Evolutionary conservation across 1,140 invertebrate genomes (phyloP), one percentile per base, ranked within the genome.

Genomic region (Zaprionus lachaisei): DNA sequence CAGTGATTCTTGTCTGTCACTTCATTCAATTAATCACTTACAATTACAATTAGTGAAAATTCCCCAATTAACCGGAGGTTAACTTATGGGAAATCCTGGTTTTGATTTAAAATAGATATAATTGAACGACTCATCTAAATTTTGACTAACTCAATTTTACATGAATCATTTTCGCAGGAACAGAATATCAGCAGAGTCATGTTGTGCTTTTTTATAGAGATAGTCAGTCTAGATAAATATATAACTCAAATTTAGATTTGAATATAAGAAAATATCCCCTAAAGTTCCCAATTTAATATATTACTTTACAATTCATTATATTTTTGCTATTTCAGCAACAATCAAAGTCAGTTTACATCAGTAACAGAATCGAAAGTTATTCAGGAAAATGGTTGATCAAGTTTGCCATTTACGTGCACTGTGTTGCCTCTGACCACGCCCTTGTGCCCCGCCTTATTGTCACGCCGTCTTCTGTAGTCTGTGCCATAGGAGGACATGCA

Each of bases 301-400:
- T 0, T 26, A 26, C 4, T 24, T 0, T 24, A 24, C 5, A 24
- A 24, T 24, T 26, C 24, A 26, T 26, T 26, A 26, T 24, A 44
- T 44, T 22, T 51, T 22, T 14, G n/a, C 6, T 47, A 17, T 49
- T 12, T 9, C 9, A 37, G 17, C 31, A 24, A 38, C 34, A 41
- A 60, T 41, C 14, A 15, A 41, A 37, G 11, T 24, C 22, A 26
- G 15, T 24, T 44, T 41, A 34, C 20, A 44, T 15, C 22, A 24
- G 26, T 60, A 20, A 5, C 2, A 17, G 5, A 2, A 11, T 37
- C 1, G 4, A 6, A 2, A 20, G 12, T 9, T 1, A 7, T 17
- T 77, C 61, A 82, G n/a, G 92, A 92, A 54, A 92, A 93, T 17
- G 92, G 91, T 37, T 62, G 67, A 28, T 92, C 92, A 51, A 93